Percentiles rank a stretch among this genome's conserved stretches.
phyloP scores from a whole-genome alignment of 2,888 invertebrate species.

The Synanthedon vespiformis region DNA sequence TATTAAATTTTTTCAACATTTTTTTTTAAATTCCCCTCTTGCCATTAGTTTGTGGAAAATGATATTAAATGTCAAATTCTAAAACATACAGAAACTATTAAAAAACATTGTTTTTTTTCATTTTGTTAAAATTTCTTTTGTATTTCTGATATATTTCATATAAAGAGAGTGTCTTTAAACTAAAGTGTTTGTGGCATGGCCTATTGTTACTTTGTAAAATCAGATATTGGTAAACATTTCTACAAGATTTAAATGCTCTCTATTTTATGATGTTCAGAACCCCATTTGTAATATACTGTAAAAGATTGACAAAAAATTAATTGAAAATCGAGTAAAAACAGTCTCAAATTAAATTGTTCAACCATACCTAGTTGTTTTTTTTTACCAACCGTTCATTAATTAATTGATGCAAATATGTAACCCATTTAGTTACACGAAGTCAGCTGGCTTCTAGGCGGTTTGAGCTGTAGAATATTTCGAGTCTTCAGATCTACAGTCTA shows the following conservation, averaged over 20 bases:
- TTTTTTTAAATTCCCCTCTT: too few species aligned
- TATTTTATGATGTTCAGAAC: background rate
- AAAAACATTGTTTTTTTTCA: too few species aligned
- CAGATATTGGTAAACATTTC: conserved; percentile 6
- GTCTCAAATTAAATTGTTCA: conserved; percentile 62
- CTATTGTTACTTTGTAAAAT: conserved; percentile 2
- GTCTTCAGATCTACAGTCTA: too few species aligned
- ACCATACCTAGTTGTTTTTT: conserved; percentile 27
- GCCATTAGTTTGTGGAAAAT: too few species aligned
- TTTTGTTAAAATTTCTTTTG: background rate
- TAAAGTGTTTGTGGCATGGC: conserved; percentile 9
- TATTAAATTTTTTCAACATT: too few species aligned
- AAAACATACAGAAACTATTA: too few species aligned
- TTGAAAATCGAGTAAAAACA: conserved; percentile 27
- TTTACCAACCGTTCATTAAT: conserved; percentile 8
- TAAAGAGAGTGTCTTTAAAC: conserved; percentile 6
- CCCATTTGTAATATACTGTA: conserved; percentile 1
- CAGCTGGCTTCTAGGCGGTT: too few species aligned
- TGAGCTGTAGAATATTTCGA: too few species aligned
- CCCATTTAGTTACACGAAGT: too few species aligned
- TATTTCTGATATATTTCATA: conserved; percentile 11
- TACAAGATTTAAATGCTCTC: conserved; percentile 11
- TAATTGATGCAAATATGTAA: too few species aligned
- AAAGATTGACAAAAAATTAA: conserved; percentile 1
- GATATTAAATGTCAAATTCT: too few species aligned